Conservation (phyloP, 2,113 vertebrate genomes). For the Oenanthe oenanthe region DNA sequence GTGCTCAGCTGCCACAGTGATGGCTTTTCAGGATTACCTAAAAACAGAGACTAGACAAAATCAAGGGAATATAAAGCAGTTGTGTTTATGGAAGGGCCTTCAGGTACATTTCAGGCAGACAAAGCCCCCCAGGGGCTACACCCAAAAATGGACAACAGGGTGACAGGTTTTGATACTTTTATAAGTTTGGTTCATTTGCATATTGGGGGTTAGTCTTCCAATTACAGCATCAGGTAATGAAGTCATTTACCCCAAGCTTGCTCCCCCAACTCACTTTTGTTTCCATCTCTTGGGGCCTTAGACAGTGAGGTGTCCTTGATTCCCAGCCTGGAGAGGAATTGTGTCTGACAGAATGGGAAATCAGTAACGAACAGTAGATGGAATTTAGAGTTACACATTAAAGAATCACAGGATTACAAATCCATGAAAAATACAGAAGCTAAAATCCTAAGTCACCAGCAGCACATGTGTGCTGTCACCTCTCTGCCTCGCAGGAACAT, state of each 20-base stretch:
- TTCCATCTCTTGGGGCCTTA: fast-evolving
- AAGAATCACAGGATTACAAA: not conserved
- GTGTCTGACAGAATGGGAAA: not conserved
- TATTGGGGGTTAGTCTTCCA: not conserved
- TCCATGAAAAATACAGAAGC: not conserved
- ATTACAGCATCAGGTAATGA: not conserved
- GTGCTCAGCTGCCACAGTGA: not conserved
- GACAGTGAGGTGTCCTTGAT: not conserved
- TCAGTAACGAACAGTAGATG: fast-evolving
- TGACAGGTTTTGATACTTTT: not conserved
- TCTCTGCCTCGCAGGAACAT: not conserved
- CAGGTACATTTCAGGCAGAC: not conserved
- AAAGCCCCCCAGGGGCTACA: not conserved
- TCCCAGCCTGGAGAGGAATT: not conserved
- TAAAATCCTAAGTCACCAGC: not conserved
- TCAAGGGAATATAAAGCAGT: not conserved
- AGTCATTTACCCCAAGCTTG: not conserved
- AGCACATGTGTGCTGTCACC: not conserved
- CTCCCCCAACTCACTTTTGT: not conserved
- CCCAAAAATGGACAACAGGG: fast-evolving
- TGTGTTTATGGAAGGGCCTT: not conserved
- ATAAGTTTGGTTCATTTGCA: not conserved
- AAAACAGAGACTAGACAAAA: not conserved
- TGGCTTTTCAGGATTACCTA: not conserved
- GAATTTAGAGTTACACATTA: not conserved